These are phyloP conservation scores for Sandelia bainsii DNA, from an alignment of 2,797 vertebrate species.

Conservation along the genomic window DNA sequence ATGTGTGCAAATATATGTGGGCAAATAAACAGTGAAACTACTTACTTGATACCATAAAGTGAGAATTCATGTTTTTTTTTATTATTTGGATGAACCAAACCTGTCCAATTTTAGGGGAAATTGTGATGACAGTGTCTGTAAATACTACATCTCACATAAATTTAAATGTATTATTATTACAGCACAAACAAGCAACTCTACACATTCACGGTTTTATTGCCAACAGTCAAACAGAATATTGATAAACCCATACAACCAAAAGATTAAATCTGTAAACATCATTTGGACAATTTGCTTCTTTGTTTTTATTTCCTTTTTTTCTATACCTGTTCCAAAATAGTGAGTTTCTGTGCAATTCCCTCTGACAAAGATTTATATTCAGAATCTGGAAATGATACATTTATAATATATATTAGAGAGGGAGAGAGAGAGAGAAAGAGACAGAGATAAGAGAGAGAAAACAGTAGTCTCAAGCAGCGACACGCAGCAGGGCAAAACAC, in stretches of 20 bases:
- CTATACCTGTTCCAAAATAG: conserved; percentile 79
- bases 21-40: background rate
- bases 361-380: conserved; percentile 77
- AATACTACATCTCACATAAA: background rate
- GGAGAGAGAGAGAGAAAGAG: conserved; percentile 59
- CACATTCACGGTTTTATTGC: conserved; percentile 87
- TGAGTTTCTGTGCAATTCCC: conserved; percentile 74
- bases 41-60: background rate
- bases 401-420: conserved; percentile 79
- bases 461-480: conserved; percentile 77
- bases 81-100: background rate
- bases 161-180: conserved; percentile 19
- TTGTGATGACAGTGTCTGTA: background rate
- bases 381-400: conserved; percentile 80
- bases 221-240: conserved; percentile 84
- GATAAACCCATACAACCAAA: conserved; percentile 83
- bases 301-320: conserved; percentile 35
- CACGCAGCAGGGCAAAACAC: conserved; percentile 77
- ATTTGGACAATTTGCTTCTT: conserved; percentile 74
- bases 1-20: background rate
- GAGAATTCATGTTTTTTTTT: background rate
- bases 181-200: conserved; percentile 54
- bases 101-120: background rate
- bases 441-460: conserved; percentile 60
- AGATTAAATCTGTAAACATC: conserved; percentile 84